These are phyloP conservation scores for Platysternon megacephalum DNA, from an alignment of 2,113 vertebrate species.

Conservation along the genomic window DNA sequence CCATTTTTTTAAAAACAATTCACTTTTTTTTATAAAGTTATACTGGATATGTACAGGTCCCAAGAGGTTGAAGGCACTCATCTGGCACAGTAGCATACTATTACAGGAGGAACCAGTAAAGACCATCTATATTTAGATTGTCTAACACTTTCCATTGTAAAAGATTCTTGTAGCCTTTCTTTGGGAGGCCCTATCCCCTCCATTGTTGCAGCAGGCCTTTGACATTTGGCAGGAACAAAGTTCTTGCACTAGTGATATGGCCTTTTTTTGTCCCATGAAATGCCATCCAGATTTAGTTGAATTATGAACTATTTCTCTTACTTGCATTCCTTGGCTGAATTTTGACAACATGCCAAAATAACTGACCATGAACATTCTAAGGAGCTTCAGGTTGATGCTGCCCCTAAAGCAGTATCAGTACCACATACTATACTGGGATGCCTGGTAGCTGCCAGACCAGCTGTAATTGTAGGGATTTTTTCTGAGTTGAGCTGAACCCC, in stretches of 20 bases:
- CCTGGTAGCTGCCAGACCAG: no score
- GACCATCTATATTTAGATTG: not conserved
- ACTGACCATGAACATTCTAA: no score
- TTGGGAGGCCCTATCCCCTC: not conserved
- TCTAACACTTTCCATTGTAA: fast-evolving
- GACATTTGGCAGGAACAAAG: not conserved
- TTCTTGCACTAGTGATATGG: not conserved
- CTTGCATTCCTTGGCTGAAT: not conserved
- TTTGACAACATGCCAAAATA: no score
- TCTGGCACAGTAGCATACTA: constrained; percentile 68
- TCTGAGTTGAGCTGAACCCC: not conserved
- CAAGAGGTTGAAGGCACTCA: constrained; percentile 71
- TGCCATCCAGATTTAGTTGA: not conserved
- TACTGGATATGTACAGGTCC: constrained; percentile 54
- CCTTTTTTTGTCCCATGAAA: not conserved
- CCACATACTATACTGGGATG: no score
- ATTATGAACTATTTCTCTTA: not conserved
- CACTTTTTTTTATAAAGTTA: constrained; percentile 19
- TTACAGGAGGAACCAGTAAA: not conserved
- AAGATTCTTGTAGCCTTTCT: not conserved
- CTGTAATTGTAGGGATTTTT: no score
- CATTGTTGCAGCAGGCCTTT: not conserved
- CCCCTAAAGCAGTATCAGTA: no score
- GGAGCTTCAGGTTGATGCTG: no score
- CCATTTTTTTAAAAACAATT: constrained; percentile 4